Base-by-base conservation (phyloP, 2,888 invertebrate species). In the Auanema sp. region DNA sequence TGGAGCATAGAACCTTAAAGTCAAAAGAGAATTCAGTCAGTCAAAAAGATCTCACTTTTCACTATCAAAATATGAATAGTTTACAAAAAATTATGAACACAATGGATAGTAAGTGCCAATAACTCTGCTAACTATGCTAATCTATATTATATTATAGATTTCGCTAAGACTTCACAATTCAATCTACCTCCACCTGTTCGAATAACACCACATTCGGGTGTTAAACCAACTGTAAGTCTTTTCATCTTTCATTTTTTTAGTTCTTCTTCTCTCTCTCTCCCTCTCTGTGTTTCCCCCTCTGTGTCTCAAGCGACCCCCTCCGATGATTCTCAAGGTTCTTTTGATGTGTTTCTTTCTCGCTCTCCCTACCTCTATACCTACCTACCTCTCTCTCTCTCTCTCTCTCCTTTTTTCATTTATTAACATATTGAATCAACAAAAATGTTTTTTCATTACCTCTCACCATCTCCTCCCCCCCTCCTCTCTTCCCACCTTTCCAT, bases 11-110 rank as follows among this genome's bases (percentile, higher is more conserved):
- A 24, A 63, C 63, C 5, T 42, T 63, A 18, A 41, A 53, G 23
- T 58, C 52, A 2, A 51, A 54, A 41, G 58, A 63, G 47, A 54
- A 58, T n/a, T 42, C 44, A 21, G 18, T 11, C 52, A 63, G 58
- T 23, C 63, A 63, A 24, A 63, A 63, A 53, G 63, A 63, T 52
- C 63, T 63, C 44, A 42, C 58, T 18, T 63, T 63, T 44, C 63
- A 63, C 41, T 63, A 58, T 16, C 58, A 63, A 21, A 55, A 63
- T 40, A 63, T 63, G 58, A 63, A 63, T 40, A 63, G 63, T 23
- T 49, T 63, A 21, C 63, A 63, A 42, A 63, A 63, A 25, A 63
- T 63, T 21, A 63, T 63, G 63, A 63, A 58, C 49, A 58, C 58
- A 8, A 49, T 63, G 43, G 63, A 63, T 33, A 58, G 63, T 63